Evolutionary conservation across 2,797 vertebrate genomes (phyloP), one percentile per base, ranked within the genome.

Genomic region (Melanogrammus aeglefinus): DNA sequence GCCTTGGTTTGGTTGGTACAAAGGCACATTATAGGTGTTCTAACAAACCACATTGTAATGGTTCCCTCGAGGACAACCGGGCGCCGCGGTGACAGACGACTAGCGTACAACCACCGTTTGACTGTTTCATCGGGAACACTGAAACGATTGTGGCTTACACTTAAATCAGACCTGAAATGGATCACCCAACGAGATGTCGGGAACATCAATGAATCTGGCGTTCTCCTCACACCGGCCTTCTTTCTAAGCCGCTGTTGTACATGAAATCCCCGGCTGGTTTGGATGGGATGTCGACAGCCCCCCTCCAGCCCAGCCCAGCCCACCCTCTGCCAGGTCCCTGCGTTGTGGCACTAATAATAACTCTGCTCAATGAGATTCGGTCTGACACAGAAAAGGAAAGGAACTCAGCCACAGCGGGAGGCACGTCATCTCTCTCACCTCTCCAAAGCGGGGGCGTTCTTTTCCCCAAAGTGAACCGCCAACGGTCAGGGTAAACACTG

Each of bases 281-380:
- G n/a, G 57, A 57, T 6, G 51, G 1, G 18, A 63, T 69, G 63
- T 27, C 9, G n/a, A 24, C n/a, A 5, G 8, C 24, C 81, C 74
- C 81, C 72, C 70, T 9, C 76, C 85, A 66, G 77, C 36, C 79
- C 41, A 13, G 10, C 41, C 41, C 3, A 41, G 1, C 41, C 41
- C 41, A 4, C 4, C 0, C 76, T 83, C 75, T 12, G 31, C 86
- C 77, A 86, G 4, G 79, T 3, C 69, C 76, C 74, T 80, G 75
- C 66, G 35, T 85, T n/a, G 1, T 69, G 72, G 75, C 27, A 72
- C 87, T 87, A 78, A 90, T 82, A 91, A 86, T 84, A 88, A 85
- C 87, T 78, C 16, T 8, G 33, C 79, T 78, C 72, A 91, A 85
- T 80, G 84, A 66, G 70, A 88, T 85, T 88, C 83, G 78, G 78